Percentiles rank a stretch among this genome's conserved stretches.
Evolutionary conservation across 2,888 invertebrate species (phyloP).

Genomic region (Euproctis similis): DNA sequence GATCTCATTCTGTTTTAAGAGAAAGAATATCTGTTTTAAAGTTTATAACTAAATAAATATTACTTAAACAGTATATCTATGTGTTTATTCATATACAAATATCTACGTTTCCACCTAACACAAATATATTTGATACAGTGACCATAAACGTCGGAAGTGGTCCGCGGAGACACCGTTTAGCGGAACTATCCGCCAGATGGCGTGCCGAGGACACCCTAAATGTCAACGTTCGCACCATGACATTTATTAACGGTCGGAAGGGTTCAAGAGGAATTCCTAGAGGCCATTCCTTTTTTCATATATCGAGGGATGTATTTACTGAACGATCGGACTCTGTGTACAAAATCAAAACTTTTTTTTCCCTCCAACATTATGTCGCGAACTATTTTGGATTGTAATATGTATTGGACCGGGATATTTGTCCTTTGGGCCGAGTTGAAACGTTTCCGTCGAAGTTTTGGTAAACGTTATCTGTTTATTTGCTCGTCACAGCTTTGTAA

Average conservation of each 20-base stretch:
- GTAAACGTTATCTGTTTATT: no score
- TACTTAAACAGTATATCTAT: no score
- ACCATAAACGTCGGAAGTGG: conserved; percentile 35
- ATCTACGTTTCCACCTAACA: no score
- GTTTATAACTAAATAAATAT: no score
- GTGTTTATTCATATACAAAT: no score
- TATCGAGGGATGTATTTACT: conserved; percentile 34
- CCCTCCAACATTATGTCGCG: conserved; percentile 8
- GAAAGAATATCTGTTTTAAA: no score
- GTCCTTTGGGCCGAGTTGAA: conserved; percentile 1
- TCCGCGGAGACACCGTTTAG: conserved; percentile 32
- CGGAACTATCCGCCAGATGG: conserved; percentile 29
- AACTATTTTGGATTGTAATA: conserved; percentile 6
- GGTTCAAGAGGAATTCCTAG: conserved; percentile 54
- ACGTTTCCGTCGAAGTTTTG: background rate
- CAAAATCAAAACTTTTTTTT: conserved; percentile 23
- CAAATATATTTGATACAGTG: conserved; percentile 13
- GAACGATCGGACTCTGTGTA: conserved; percentile 20
- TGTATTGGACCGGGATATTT: conserved; percentile 3
- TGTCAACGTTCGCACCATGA: conserved; percentile 50
- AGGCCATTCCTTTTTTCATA: conserved; percentile 41
- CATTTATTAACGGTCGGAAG: conserved; percentile 68
- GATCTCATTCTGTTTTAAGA: no score
- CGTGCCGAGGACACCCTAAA: conserved; percentile 31
- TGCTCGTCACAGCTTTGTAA: no score